Conservation (phyloP, 1,140 invertebrate species). For the Rhyacophila brunnea region DNA sequence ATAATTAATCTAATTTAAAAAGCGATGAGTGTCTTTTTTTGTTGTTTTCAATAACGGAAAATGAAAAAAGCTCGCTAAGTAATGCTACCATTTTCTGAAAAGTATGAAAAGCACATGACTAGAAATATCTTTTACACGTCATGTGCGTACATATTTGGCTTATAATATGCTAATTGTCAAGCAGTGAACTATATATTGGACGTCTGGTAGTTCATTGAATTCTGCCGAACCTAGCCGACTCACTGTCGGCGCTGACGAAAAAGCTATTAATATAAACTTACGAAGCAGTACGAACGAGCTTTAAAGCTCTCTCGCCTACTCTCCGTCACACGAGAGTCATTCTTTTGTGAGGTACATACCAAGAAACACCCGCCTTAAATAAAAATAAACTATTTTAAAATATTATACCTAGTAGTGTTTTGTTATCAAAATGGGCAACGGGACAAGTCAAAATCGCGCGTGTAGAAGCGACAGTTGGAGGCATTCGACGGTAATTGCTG, state of each 20-base stretch:
- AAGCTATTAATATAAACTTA: slow-evolving; percentile 22
- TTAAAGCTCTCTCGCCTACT: slow-evolving; percentile 5
- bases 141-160: too few relatives aligned
- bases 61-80: too few relatives aligned
- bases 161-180: too few relatives aligned
- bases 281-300: slow-evolving; percentile 1
- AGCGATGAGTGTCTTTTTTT: too few relatives aligned
- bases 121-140: too few relatives aligned
- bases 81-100: too few relatives aligned
- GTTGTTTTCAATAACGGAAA: too few relatives aligned
- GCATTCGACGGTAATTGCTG: slow-evolving; percentile 5
- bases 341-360: slow-evolving; percentile 11
- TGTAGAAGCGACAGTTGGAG: slow-evolving; percentile 7
- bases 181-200: background rate
- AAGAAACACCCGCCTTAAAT: background rate
- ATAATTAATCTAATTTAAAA: too few relatives aligned
- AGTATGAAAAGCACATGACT: too few relatives aligned
- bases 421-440: slow-evolving; percentile 22
- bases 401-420: background rate
- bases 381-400: slow-evolving; percentile 8
- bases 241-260: slow-evolving; percentile 19
- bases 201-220: slow-evolving; percentile 28
- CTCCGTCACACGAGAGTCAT: slow-evolving; percentile 9
- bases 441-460: slow-evolving; percentile 7
- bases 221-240: slow-evolving; percentile 19